Conservation (phyloP, 2,113 vertebrate species). For the Merops nubicus region DNA sequence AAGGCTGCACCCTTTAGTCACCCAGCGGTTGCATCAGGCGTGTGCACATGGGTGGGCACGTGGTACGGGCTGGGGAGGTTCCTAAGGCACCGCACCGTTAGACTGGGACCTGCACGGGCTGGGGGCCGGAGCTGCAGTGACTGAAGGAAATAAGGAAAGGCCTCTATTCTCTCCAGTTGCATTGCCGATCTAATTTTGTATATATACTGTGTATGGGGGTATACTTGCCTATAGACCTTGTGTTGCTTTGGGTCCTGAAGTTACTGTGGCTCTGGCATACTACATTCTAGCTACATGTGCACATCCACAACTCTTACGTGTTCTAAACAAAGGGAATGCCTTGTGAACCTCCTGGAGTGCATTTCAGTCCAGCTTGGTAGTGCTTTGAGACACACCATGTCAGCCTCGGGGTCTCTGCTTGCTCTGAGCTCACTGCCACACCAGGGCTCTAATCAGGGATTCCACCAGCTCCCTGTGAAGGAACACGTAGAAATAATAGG, state of each 20-base stretch:
- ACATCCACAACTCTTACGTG: not conserved
- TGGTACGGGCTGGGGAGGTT: not conserved
- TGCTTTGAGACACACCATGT: not conserved
- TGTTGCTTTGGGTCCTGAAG: not conserved
- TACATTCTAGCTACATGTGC: not conserved
- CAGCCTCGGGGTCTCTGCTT: too few species aligned
- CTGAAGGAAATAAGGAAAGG: not conserved
- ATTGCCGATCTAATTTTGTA: not conserved
- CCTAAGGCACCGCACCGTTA: accelerated
- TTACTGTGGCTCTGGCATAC: accelerated
- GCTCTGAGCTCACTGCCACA: not conserved
- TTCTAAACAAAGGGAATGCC: not conserved
- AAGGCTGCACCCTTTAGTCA: accelerated
- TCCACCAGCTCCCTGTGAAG: not conserved
- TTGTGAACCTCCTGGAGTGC: not conserved
- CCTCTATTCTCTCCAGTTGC: not conserved
- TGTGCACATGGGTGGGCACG: not conserved
- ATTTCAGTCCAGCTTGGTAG: not conserved
- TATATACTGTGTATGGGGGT: too few species aligned
- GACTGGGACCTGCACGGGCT: not conserved
- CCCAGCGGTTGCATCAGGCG: accelerated
- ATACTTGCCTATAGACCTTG: not conserved
- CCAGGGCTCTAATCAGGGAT: not conserved
- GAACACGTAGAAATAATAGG: not conserved
- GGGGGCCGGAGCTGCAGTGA: not conserved